Conservation (phyloP, 2,113 vertebrate genomes). For the Heteronetta atricapilla region DNA sequence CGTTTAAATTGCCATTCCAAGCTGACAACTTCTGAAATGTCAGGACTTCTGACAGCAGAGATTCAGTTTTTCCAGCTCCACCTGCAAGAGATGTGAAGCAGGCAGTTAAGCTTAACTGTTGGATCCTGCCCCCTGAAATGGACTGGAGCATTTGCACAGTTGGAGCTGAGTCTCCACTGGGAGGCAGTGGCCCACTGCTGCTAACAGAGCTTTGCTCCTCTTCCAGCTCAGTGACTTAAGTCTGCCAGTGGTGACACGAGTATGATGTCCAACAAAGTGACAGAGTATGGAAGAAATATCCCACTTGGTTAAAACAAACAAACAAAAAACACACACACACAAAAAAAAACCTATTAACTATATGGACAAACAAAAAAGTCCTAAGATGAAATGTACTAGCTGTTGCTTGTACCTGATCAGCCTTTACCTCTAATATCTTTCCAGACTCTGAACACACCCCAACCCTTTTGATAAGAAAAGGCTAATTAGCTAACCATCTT, state of each 20-base stretch:
- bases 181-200: background rate
- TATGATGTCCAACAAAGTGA: background rate
- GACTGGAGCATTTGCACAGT: background rate
- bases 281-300: background rate
- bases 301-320: background rate
- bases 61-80: background rate
- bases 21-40: background rate
- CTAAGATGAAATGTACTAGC: background rate
- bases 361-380: background rate
- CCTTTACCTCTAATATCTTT: background rate
- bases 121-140: background rate
- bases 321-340: too few relatives aligned
- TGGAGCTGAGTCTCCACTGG: background rate
- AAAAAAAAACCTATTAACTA: background rate
- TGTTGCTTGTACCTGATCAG: background rate
- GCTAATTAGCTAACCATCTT: constrained; percentile 84
- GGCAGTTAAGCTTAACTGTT: background rate
- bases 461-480: background rate
- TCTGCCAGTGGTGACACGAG: rapidly evolving
- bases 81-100: background rate
- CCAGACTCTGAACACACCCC: background rate
- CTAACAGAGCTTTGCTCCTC: background rate
- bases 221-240: background rate
- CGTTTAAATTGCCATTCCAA: background rate
- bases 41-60: background rate